Percentiles rank a stretch among this genome's conserved stretches.
These are phyloP conservation scores for Orgyia antiqua DNA, from an alignment of 2,888 invertebrate genomes.

Conservation along the genomic window DNA sequence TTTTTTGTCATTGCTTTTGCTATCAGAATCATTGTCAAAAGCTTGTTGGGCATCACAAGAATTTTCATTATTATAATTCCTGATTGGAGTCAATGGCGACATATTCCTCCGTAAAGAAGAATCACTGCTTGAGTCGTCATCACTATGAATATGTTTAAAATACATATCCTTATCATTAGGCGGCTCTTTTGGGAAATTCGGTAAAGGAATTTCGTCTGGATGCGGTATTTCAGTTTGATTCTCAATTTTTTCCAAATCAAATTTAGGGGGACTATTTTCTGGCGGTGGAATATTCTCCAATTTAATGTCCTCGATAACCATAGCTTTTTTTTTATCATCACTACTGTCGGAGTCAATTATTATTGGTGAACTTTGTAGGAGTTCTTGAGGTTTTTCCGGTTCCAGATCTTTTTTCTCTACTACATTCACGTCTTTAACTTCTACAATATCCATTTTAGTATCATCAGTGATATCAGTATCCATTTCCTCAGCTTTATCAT, in stretches of 20 bases:
- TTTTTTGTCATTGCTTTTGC: conserved; percentile 46
- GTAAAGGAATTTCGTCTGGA: conserved; percentile 24
- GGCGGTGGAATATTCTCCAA: conserved; percentile 39
- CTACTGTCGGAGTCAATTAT: conserved; percentile 44
- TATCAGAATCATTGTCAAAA: conserved; percentile 54
- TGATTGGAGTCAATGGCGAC: conserved; percentile 69
- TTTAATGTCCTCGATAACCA: conserved; percentile 56
- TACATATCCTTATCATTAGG: conserved; percentile 36
- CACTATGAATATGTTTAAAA: conserved; percentile 51
- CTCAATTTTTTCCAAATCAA: conserved; percentile 38
- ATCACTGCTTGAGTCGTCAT: conserved; percentile 63
- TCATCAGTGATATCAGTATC: conserved; percentile 36
- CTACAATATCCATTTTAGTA: conserved; percentile 39
- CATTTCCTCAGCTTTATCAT: conserved; percentile 52
- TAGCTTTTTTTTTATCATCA: conserved; percentile 50
- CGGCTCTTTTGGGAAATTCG: conserved; percentile 50
- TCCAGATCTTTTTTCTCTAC: conserved; percentile 63
- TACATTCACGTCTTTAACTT: conserved; percentile 33
- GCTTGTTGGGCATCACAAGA: conserved; percentile 71
- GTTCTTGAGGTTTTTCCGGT: conserved; percentile 4
- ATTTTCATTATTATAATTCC: conserved; percentile 68
- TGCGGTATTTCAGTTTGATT: conserved; percentile 38
- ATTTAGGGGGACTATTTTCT: conserved; percentile 67
- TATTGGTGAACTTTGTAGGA: conserved; percentile 3
- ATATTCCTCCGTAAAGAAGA: conserved; percentile 64